Evolutionary conservation across 2,113 vertebrate genomes (phyloP), one percentile per base, ranked within the genome.

Genomic region (Ptychochromis oligacanthus): DNA sequence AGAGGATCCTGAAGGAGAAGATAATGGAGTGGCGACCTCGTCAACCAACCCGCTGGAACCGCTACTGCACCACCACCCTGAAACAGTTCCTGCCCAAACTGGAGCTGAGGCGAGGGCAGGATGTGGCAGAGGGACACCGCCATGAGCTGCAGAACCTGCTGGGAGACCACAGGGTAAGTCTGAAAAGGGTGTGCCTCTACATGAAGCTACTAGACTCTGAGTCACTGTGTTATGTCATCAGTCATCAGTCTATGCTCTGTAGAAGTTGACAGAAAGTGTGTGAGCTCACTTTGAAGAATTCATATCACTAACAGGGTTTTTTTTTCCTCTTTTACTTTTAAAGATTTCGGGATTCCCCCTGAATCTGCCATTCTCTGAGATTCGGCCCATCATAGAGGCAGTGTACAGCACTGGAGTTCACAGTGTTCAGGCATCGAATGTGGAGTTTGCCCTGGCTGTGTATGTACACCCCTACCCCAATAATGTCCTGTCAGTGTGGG

Each of bases 21-120:
- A 96, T 99, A 54, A 99, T 99, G 98, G 97, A 97, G 82, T 99
- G 99, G 99, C 96, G 98, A 59, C 97, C 98, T 1, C 96, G 95
- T 4, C 96, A 97, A 11, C 95, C 98, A n/a, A 99, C 99, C 0
- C 97, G 97, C 5, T 99, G 99, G 99, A 99, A 99, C 91, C 95
- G 98, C 87, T 97, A 97, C 88, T 99, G 97, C 57, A 97, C 95
- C 46, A 95, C 96, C 2, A 95, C 96, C 0, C 94, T 99, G 5
- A 96, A 98, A 0, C 97, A 97, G 6, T 98, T 99, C 88, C 59
- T 99, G 88, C 98, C 98, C 0, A 95, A 97, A 38, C 88, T 99
- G 88, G 98, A 99, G 90, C 93, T 92, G 79, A 96, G 96, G 34
- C 93, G 93, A 1, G 97, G 97, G n/a, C 96, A 92, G 49, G 97